Base-by-base conservation (phyloP, 2,797 vertebrate genomes). In the Telmatherina bonti region DNA sequence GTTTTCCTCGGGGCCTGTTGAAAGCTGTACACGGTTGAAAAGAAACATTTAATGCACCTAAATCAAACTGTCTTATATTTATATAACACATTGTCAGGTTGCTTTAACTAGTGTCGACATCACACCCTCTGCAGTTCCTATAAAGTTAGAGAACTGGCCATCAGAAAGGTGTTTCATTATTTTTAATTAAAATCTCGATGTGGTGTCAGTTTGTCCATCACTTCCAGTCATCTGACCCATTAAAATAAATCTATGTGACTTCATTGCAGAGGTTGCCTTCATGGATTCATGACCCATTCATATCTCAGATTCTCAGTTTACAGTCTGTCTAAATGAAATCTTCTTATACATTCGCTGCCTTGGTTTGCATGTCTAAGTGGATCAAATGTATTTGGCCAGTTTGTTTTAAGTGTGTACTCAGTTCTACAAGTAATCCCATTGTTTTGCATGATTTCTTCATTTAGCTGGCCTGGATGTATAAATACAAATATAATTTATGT, bases 401-500 rank as follows among this genome's bases (percentile, higher is more conserved):
- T 45, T 41, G 18, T 43, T 43, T 43, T 43, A 7, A 70, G 79
- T 84, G 57, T 41, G 9, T 56, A 9, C 18, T 52, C 67, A 72
- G 74, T 72, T 86, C 56, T 63, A 82, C 22, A 31, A 55, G 56
- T 88, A 82, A 86, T 82, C 81, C 69, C 80, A 38, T 87, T 89
- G 86, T 88, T 81, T 67, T 12, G 29, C 43, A 64, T 52, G 59
- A 76, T 72, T 85, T 76, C 41, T 83, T 70, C 57, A 76, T 87
- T 79, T 70, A 70, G 74, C 30, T 64, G 20, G 15, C 56, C 67
- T 36, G 70, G 12, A 30, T 66, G 51, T 66, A 69, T 67, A 83
- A 85, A 87, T 84, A 67, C 70, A 70, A 79, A 77, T 67, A 79
- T 77, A 4, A 62, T 77, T 79, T 65, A 55, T 76, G 47, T n/a